Evolutionary conservation across 92 coral and sea anemone species (phyloP).

Genomic region (Phenganax subtilis): DNA sequence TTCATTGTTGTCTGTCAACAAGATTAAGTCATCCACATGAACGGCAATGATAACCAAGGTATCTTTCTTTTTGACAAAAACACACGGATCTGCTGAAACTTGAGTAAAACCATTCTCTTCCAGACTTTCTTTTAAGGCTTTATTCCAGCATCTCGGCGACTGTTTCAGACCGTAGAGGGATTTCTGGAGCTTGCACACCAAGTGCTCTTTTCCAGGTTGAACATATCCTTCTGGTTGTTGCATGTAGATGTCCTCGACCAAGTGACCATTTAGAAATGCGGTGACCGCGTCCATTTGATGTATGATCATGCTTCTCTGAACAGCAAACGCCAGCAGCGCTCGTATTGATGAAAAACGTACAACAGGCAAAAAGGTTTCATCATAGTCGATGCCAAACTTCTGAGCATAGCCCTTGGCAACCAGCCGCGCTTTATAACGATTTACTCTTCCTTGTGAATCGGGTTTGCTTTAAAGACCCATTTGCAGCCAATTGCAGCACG

Average conservation of each 20-base stretch:
- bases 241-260: neutral
- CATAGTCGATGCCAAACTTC: conserved; percentile 49
- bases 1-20: conserved; percentile 37
- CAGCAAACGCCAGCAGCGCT: conserved; percentile 44
- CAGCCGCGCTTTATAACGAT: conserved; percentile 48
- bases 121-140: conserved; percentile 1
- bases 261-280: conserved; percentile 4
- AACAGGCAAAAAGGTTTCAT: neutral
- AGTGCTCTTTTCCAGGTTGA: conserved; percentile 18
- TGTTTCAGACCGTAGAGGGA: conserved; percentile 20
- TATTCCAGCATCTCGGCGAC: conserved; percentile 22
- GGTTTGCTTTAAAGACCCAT: too few species aligned
- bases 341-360: conserved; percentile 55
- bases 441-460: conserved; percentile 45
- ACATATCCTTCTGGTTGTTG: conserved; percentile 7
- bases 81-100: conserved; percentile 23
- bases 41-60: conserved; percentile 42
- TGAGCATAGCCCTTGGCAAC: conserved; percentile 54
- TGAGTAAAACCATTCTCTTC: conserved; percentile 20
- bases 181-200: conserved; percentile 14
- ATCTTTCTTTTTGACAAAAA: conserved; percentile 11
- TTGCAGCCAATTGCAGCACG: too few species aligned
- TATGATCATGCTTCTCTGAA: conserved; percentile 38
- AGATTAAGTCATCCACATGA: conserved; percentile 47
- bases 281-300: conserved; percentile 33